Percentiles rank a stretch among this genome's conserved stretches.
Evolutionary conservation across 1,140 invertebrate genomes (phyloP).

Genomic region (Trichogramma pretiosum): DNA sequence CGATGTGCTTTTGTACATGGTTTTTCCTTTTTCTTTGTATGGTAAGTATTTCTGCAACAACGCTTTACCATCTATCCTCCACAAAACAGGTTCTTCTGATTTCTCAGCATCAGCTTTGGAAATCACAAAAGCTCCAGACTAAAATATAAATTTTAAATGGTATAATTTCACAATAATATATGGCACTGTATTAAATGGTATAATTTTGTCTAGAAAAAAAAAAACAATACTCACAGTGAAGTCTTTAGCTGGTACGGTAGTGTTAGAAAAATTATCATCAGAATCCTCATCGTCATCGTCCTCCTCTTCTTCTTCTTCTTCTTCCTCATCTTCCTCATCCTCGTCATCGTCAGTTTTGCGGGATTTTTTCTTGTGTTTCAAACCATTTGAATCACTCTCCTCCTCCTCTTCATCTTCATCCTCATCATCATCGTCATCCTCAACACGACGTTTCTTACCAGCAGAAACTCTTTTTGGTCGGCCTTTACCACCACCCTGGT

Average conservation of each 20-base stretch:
- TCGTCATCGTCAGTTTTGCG: conserved; percentile 38
- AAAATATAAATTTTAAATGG: conserved; percentile 25
- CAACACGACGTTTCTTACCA: conserved; percentile 38
- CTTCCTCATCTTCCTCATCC: conserved; percentile 34
- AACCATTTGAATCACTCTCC: no score
- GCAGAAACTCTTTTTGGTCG: conserved; percentile 36
- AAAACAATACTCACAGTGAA: conserved; percentile 34
- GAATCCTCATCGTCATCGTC: conserved; percentile 45
- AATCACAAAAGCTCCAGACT: conserved; percentile 62
- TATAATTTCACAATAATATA: conserved; percentile 9
- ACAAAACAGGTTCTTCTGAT: conserved; percentile 55
- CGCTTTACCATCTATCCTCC: conserved; percentile 74
- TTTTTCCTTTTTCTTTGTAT: conserved; percentile 59
- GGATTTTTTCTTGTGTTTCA: conserved; percentile 39
- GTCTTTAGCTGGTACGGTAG: conserved; percentile 40
- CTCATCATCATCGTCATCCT: conserved; percentile 37
- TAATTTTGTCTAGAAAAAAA: no score
- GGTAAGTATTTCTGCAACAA: conserved; percentile 68
- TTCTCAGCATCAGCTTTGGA: conserved; percentile 56
- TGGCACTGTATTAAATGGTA: no score
- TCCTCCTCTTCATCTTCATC: conserved; percentile 42
- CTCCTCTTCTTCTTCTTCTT: conserved; percentile 45
- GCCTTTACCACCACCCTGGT: conserved; percentile 28
- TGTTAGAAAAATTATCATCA: conserved; percentile 40
- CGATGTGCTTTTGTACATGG: conserved; percentile 66